Percentiles rank a stretch among this genome's conserved stretches.
Evolutionary conservation across 2,797 vertebrate species (phyloP).

Genomic region (Menidia menidia): DNA sequence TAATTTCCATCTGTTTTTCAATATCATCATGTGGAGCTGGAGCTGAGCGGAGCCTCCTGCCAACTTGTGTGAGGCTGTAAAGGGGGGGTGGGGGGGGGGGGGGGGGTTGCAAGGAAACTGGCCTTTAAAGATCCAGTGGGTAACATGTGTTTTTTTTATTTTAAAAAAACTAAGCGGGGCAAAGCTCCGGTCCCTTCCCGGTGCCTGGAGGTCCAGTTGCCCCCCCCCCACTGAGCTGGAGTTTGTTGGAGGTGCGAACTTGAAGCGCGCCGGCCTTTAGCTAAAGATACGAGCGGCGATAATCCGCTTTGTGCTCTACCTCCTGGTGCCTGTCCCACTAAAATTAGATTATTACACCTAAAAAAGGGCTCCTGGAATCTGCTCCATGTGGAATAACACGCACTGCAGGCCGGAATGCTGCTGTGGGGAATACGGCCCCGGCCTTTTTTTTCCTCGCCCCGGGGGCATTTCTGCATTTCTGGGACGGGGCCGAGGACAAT

Average conservation of each 20-base stretch:
- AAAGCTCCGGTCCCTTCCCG: neutral
- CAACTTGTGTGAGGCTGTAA: slow-evolving; percentile 70
- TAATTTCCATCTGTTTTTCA: slow-evolving; percentile 84
- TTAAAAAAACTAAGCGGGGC: slow-evolving; percentile 48
- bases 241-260: slow-evolving; percentile 52
- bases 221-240: slow-evolving; percentile 22
- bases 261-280: slow-evolving; percentile 63
- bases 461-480: slow-evolving; percentile 71
- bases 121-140: slow-evolving; percentile 62
- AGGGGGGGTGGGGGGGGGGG: slow-evolving; percentile 12
- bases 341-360: slow-evolving; percentile 84
- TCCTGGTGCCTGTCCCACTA: slow-evolving; percentile 69
- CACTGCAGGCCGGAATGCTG: slow-evolving; percentile 69
- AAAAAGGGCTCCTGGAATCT: slow-evolving; percentile 75
- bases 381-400: slow-evolving; percentile 73
- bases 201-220: slow-evolving; percentile 10
- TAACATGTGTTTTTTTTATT: slow-evolving; percentile 78
- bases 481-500: slow-evolving; percentile 70
- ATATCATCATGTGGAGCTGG: slow-evolving; percentile 73
- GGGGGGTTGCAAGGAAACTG: slow-evolving; percentile 51
- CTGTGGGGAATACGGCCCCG: slow-evolving; percentile 62
- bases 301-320: slow-evolving; percentile 74
- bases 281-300: slow-evolving; percentile 75
- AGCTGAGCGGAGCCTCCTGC: slow-evolving; percentile 66
- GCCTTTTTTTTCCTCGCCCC: slow-evolving; percentile 52